Conservation (phyloP, 2,797 vertebrate genomes). For the Lutjanus campechanus region DNA sequence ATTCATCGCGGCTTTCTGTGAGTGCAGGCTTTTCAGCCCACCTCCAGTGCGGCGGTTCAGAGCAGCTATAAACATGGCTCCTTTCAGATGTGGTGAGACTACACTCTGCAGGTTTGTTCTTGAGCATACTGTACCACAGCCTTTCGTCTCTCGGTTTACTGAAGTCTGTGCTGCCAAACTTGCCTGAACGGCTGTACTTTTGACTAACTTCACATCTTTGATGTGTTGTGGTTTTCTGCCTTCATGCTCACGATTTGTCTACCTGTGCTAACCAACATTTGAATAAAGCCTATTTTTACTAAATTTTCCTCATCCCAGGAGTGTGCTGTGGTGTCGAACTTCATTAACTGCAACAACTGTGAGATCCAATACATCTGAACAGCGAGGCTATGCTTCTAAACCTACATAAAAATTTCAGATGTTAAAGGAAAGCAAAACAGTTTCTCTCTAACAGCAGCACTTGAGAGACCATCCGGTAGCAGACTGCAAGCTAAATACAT, state of each 20-base stretch:
- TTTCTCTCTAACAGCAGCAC: conserved; percentile 49
- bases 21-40: not conserved
- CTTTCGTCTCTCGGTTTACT: not conserved
- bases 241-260: conserved; percentile 19
- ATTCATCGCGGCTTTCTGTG: not conserved
- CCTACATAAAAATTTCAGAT: conserved; percentile 57
- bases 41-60: not conserved
- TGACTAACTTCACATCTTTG: not conserved
- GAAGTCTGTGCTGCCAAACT: not conserved
- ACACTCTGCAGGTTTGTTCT: not conserved
- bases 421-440: conserved; percentile 64
- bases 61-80: not conserved
- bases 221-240: not conserved
- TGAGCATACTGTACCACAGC: not conserved
- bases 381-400: conserved; percentile 29
- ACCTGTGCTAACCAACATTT: conserved; percentile 14
- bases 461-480: conserved; percentile 44
- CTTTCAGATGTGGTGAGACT: conserved; percentile 10
- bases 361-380: conserved; percentile 28
- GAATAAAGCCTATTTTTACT: conserved; percentile 22
- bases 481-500: conserved; percentile 60
- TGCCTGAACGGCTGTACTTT: conserved; percentile 3
- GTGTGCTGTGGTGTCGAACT: conserved; percentile 24
- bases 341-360: conserved; percentile 48
- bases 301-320: conserved; percentile 30